A percentile compares a stretch with the other conserved stretches of the same genome.
Conservation (phyloP, 1,140 invertebrate genomes). For the Lucilia cuprina region DNA sequence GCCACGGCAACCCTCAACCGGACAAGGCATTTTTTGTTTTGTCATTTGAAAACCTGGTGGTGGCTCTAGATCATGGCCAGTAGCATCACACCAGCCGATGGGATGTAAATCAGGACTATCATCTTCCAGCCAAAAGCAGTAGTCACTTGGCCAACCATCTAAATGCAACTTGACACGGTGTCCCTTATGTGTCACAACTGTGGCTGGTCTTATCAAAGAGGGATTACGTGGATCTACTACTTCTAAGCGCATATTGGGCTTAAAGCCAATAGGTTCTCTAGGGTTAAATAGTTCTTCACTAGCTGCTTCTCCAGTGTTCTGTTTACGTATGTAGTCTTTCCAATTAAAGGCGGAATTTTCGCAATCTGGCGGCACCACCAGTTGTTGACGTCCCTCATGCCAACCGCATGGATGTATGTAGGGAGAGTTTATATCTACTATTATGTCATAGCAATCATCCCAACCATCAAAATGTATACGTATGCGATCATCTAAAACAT, state of each 20-base stretch:
- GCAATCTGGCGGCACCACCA: constrained; percentile 83
- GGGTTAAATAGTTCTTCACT: constrained; percentile 85
- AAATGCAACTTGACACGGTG: constrained; percentile 86
- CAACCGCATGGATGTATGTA: constrained; percentile 94
- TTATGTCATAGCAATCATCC: constrained; percentile 93
- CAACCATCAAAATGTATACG: constrained; percentile 95
- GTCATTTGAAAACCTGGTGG: constrained; percentile 67
- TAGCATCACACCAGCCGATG: constrained; percentile 88
- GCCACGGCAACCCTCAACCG: constrained; percentile 79
- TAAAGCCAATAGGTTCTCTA: constrained; percentile 80
- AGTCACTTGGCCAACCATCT: constrained; percentile 88
- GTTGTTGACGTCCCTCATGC: constrained; percentile 82
- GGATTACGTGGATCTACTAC: constrained; percentile 83
- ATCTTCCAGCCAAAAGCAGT: constrained; percentile 90
- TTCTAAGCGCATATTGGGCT: constrained; percentile 88
- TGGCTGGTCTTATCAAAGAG: constrained; percentile 84
- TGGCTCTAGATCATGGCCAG: constrained; percentile 83
- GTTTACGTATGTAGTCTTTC: constrained; percentile 78
- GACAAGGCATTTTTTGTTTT: constrained; percentile 65
- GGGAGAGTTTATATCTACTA: constrained; percentile 87
- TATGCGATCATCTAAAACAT: constrained; percentile 83
- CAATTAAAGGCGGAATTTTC: constrained; percentile 76
- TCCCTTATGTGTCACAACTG: constrained; percentile 78
- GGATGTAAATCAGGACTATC: constrained; percentile 91
- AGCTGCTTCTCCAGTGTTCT: constrained; percentile 78